Percentiles rank a stretch among this genome's conserved stretches.
phyloP scores from a whole-genome alignment of 2,113 vertebrate species.

The Rhombomys opimus region DNA sequence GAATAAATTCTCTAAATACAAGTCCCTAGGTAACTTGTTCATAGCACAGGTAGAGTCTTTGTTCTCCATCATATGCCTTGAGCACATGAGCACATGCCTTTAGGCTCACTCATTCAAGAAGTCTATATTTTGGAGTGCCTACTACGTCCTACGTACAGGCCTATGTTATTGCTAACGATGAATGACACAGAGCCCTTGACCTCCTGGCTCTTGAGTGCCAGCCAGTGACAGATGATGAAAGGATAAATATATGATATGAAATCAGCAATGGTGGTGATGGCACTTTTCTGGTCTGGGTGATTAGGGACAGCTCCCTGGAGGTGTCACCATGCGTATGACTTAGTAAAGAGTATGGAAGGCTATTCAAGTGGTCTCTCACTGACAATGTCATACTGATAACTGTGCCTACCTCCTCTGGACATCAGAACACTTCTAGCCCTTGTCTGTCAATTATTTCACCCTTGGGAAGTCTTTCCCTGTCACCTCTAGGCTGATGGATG shows the following conservation, averaged over 20 bases:
- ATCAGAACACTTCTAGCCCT: background rate
- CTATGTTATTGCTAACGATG: background rate
- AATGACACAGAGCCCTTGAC: background rate
- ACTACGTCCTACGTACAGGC: background rate
- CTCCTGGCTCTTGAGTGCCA: background rate
- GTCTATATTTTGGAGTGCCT: background rate
- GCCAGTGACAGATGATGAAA: background rate
- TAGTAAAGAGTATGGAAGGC: background rate
- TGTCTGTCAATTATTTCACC: background rate
- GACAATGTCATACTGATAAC: background rate
- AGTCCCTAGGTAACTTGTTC: background rate
- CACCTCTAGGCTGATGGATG: background rate
- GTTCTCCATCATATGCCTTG: background rate
- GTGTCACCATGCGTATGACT: background rate
- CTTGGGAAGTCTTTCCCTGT: background rate
- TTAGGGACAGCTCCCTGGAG: background rate
- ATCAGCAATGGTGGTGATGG: background rate
- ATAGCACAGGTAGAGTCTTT: background rate
- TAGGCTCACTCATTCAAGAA: background rate
- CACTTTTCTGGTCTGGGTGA: background rate
- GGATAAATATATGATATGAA: background rate
- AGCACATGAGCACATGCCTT: background rate
- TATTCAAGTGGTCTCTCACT: background rate
- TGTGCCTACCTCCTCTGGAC: background rate
- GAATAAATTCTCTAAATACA: background rate